Evolutionary conservation across 1,140 invertebrate species (phyloP).

Genomic region (Trichomalopsis sarcophagae): DNA sequence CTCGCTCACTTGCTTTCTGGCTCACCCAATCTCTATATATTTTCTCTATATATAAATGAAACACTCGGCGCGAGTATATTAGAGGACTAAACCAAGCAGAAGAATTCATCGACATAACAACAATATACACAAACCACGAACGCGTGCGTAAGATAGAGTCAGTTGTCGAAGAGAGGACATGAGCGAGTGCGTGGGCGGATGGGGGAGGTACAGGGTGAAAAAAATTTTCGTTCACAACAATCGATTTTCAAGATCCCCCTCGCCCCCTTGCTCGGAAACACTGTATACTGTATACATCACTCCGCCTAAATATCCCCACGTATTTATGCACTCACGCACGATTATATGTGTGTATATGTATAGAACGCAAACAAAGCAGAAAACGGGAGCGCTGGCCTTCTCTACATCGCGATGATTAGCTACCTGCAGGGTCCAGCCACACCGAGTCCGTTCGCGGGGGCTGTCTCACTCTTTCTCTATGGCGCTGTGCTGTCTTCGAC

Average conservation of each 20-base stretch:
- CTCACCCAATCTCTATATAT: not conserved
- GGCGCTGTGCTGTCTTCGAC: too few relatives aligned
- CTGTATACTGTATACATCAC: not conserved
- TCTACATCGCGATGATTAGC: not conserved
- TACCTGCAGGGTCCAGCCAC: constrained; percentile 35
- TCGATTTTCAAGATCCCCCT: constrained; percentile 7
- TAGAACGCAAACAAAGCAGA: not conserved
- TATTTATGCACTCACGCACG: not conserved
- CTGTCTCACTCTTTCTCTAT: not conserved
- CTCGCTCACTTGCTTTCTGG: not conserved
- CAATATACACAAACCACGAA: not conserved
- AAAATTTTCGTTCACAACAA: constrained; percentile 12
- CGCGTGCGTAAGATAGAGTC: not conserved
- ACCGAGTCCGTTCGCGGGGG: not conserved
- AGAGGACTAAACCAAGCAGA: not conserved
- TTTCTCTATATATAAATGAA: not conserved
- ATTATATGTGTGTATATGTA: not conserved
- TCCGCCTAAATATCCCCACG: not conserved
- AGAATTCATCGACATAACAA: not conserved
- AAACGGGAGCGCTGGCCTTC: not conserved
- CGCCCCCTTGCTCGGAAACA: not conserved
- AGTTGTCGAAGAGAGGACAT: not conserved
- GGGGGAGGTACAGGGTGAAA: not conserved
- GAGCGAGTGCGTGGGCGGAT: not conserved
- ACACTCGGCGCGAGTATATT: not conserved